These are phyloP conservation scores for Mystacides longicornis DNA, from an alignment of 2,888 invertebrate species.

Conservation along the genomic window DNA sequence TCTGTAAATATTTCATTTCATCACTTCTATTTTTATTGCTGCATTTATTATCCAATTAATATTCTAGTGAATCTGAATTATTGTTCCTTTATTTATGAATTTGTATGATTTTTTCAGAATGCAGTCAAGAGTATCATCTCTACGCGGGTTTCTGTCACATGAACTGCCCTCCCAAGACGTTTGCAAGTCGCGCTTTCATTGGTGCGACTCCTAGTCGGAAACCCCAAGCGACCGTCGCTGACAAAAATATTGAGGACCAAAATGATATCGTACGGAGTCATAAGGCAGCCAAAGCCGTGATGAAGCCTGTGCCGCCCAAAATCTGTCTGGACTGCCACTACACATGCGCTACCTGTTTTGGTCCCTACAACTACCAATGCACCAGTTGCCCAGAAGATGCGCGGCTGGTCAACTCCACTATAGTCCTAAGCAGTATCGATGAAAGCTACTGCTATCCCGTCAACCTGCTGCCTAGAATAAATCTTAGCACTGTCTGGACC, in stretches of 20 bases:
- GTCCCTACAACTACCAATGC: constrained; percentile 64
- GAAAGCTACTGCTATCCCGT: constrained; percentile 47
- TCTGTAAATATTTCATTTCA: too few relatives aligned
- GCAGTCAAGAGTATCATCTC: constrained; percentile 53
- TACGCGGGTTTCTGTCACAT: constrained; percentile 53
- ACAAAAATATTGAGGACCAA: constrained; percentile 30
- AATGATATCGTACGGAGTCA: constrained; percentile 29
- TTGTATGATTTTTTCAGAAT: constrained; percentile 50
- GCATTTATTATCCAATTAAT: too few relatives aligned
- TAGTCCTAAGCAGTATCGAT: constrained; percentile 26
- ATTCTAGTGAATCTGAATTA: not conserved
- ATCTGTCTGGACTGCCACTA: constrained; percentile 66
- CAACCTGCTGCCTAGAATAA: constrained; percentile 39
- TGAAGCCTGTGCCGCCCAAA: constrained; percentile 32
- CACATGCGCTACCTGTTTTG: constrained; percentile 61
- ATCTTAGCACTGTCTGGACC: constrained; percentile 39
- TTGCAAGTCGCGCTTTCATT: constrained; percentile 39
- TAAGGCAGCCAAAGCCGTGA: too few relatives aligned
- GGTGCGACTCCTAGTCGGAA: constrained; percentile 30
- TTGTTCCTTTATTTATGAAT: constrained; percentile 3
- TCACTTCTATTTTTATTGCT: too few relatives aligned
- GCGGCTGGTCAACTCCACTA: constrained; percentile 40
- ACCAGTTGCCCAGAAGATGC: constrained; percentile 61
- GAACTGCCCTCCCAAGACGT: constrained; percentile 50
- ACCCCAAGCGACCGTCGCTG: constrained; percentile 26